Base-by-base conservation (phyloP, 2,113 vertebrate genomes). In the Orientallactaga bullata region DNA sequence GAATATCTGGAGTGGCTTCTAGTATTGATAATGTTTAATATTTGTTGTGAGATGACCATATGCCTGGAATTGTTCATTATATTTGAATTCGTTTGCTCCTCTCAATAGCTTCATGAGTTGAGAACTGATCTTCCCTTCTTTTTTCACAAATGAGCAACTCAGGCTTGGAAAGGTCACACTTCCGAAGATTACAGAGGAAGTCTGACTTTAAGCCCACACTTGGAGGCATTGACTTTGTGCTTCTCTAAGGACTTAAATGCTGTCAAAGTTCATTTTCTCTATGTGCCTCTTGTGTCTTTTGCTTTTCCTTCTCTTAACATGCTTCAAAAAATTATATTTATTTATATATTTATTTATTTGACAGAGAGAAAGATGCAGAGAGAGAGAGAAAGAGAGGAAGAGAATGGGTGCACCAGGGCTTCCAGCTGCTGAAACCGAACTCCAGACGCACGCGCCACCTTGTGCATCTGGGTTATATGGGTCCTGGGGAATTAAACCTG, bases 201-300 rank as follows among this genome's bases (percentile, higher is more conserved):
- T n/a, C 69, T 87, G 89, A 84, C 66, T 89, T 47, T 2, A 7
- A 47, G 71, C 6, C 65, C 12, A 81, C 37, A 35, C 65, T 90
- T 92, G 85, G 80, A 80, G 66, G 5, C 55, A 30, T 37, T 30
- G 2, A 23, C 39, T 0, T 13, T 79, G 23, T 80, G 32, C 7
- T 17, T 96, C 88, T 92, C 65, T 42, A 51, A 66, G 88, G 92
- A 76, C 65, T 61, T 77, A n/a, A 94, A 32, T 37, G 32, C 35
- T 47, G 81, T 76, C 83, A 77, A 61, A 81, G 90, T 82, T 93
- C n/a, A 55, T 24, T 78, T 85, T 85, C 63, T 77, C n/a, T 5
- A 24, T 76, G n/a, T 84, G 85, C 73, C 85, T 82, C 58, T 32
- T 51, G 8, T 17, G 63, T 51, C 63, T 85, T 87, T 95, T 63